Evolutionary conservation across 1,140 invertebrate genomes (phyloP), one percentile per base, ranked within the genome.

Genomic region (Drosophila melanica): DNA sequence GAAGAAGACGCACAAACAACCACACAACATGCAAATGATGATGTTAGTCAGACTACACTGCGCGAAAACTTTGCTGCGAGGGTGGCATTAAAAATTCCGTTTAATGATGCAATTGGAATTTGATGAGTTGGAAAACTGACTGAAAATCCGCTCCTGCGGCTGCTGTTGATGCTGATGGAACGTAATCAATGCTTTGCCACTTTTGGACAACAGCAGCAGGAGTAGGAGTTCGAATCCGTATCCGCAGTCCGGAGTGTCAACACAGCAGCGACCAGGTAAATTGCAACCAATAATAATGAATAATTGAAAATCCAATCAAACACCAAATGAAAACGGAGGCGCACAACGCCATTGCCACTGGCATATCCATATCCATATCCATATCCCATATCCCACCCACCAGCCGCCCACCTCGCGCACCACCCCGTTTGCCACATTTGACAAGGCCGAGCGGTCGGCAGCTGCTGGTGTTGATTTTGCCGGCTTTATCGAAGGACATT

Each of bases 261-360:
- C 55, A 58, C 41, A 33, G 44, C 45, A 14, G n/a, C 57, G 60
- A 42, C 6, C 85, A 86, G 89, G 79, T 86, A 91, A 90, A 91
- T 91, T 91, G 90, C 90, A 87, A 91, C 90, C 90, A 91, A 91
- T 91, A 91, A 91, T 91, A 91, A 91, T 91, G 90, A 91, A 91
- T 91, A 91, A 91, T 91, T 91, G 90, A 91, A 91, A 91, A 91
- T 91, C 90, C 90, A 91, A 91, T 91, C 90, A 91, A 91, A 91
- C 90, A 91, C 90, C 90, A 87, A 90, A 91, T 90, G 85, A 90
- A 90, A 85, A 78, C 78, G 81, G 75, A 81, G 86, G 76, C 67
- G 75, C 47, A 54, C 57, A 45, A 50, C 42, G 51, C 55, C 27
- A 45, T 33, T 41, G 60, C 60, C 18, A 30, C 37, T 62, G 57